Base-by-base conservation (phyloP, 1,140 invertebrate genomes). In the Bombus ignitus region DNA sequence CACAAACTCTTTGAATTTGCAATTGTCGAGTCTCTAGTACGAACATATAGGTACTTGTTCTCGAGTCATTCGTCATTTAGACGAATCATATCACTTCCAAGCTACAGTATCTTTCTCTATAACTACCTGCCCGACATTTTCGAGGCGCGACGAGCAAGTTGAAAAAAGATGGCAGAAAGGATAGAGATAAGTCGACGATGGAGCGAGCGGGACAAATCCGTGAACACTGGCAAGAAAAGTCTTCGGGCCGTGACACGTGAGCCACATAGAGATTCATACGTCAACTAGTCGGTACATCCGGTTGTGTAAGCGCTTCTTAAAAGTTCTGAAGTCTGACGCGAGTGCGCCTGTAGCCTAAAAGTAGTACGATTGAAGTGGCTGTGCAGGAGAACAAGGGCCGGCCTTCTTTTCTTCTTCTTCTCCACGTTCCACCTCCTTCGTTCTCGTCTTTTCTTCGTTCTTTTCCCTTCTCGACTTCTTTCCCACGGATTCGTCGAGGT, bases 231-330 rank as follows among this genome's bases (percentile, higher is more conserved):
- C 10, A 68, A 57, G 66, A 32, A 15, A 66, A 66, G 78, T 72
- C 47, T 42, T 65, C 25, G 28, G 22, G 44, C 6, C 77, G 78
- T 57, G 37, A 53, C 71, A 42, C 70, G 70, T 66, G 71, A 80
- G 70, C 59, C 78, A 68, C 42, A 59, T 57, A 42, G 57, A 72
- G 85, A 83, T 86, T 86, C 71, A 39, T 77, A 47, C 72, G 62
- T 62, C 73, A 75, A 76, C 73, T 65, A 62, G 85, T 77, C 62
- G 53, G 37, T 83, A 76, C 71, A 81, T 81, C 78, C 83, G 83
- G 72, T 82, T 76, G 73, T 82, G 80, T 83, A 82, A 77, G 72
- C 85, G 85, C 79, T 82, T 86, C 85, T 86, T 86, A 86, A 86
- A 86, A 89, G 86, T 89, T 87, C 28, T 62, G 68, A 83, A 87